Base-by-base conservation (phyloP, 2,113 vertebrate genomes). In the Neolamprologus longior region DNA sequence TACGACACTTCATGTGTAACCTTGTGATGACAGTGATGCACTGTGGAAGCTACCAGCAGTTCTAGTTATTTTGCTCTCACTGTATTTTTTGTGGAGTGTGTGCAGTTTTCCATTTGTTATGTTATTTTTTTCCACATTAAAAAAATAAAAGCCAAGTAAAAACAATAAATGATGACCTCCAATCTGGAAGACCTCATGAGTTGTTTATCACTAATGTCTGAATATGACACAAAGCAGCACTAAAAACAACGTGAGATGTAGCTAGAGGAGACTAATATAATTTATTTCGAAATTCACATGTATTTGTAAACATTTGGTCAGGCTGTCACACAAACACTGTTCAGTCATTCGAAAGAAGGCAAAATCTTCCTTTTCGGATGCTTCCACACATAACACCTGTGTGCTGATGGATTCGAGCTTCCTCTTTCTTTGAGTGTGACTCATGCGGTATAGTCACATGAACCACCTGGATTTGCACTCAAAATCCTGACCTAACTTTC, bases 11-110 rank as follows among this genome's bases (percentile, higher is more conserved):
- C 52, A 80, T 76, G 42, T 57, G 42, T 15, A 80, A 57, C 82
- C 86, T 89, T 80, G 58, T 35, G 11, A 3, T 84, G 57, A 50
- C 83, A 88, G 35, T 84, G 63, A 81, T 86, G 35, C 37, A 13
- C 58, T 82, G 31, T n/a, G 40, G 26, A 66, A 71, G 17, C 68
- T 45, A 63, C 61, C 53, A 71, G 50, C 9, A 19, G 21, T 57
- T 54, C 35, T 45, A 52, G 40, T 90, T 86, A 81, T 81, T 88
- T 84, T 35, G 9, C 3, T 35, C 21, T 50, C 5, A 12, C 9
- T 76, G 31, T 88, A 10, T 50, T 12, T 71, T 55, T 35, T 45
- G 14, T 63, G 86, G 71, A 21, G 24, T 86, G 9, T n/a, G 5
- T 71, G 31, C 31, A 55, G 7, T 37, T 17, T 80, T 55, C 17